These are phyloP conservation scores for Heliconius ismenius DNA, from an alignment of 2,888 invertebrate genomes.

Conservation along the genomic window DNA sequence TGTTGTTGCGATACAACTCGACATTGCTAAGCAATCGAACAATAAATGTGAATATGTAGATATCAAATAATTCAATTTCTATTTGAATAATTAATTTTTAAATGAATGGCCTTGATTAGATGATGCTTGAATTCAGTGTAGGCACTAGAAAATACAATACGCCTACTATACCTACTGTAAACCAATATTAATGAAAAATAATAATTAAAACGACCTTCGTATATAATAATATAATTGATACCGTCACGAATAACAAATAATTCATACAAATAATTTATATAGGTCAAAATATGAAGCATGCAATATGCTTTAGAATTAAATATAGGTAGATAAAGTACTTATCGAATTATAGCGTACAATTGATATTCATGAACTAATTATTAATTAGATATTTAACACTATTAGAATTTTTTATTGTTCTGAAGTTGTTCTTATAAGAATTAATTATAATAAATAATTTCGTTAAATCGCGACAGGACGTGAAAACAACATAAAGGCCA, in stretches of 20 bases:
- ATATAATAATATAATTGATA: neutral
- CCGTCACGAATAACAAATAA: neutral
- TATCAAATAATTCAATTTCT: conserved; percentile 33
- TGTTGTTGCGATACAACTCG: neutral
- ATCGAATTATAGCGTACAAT: too few species aligned
- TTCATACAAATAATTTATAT: neutral
- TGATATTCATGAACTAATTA: too few species aligned
- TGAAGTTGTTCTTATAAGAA: neutral
- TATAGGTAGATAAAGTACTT: too few species aligned
- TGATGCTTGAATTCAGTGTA: neutral
- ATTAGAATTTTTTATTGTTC: neutral
- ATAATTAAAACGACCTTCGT: neutral
- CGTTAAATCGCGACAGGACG: neutral
- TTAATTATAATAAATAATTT: too few species aligned
- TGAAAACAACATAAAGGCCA: neutral
- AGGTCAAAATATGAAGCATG: too few species aligned
- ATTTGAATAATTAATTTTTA: conserved; percentile 34
- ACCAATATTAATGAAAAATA: neutral
- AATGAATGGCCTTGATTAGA: conserved; percentile 38
- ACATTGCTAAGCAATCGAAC: neutral
- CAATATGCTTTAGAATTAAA: too few species aligned
- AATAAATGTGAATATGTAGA: neutral
- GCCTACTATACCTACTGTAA: neutral
- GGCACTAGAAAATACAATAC: neutral
- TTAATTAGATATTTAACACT: neutral